Percentiles rank a stretch among this genome's conserved stretches.
Conservation (phyloP, 2,797 vertebrate genomes). For the Gobionotothen gibberifrons region DNA sequence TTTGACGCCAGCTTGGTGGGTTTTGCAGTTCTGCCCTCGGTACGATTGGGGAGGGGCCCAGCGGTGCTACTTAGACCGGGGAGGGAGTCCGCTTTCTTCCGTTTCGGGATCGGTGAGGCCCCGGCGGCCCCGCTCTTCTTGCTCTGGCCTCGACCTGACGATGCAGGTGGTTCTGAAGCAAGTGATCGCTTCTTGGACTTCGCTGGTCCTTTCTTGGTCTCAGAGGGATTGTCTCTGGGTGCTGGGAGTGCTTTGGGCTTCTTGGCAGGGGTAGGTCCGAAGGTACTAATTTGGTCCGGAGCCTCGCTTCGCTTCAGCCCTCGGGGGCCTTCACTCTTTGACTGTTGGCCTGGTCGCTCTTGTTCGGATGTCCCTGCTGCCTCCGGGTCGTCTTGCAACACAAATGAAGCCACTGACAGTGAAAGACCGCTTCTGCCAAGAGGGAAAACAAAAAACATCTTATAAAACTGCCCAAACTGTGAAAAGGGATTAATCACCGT, state of each 20-base stretch:
- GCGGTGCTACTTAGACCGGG: constrained; percentile 91
- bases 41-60: constrained; percentile 92
- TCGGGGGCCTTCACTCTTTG: constrained; percentile 92
- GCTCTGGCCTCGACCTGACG: constrained; percentile 91
- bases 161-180: constrained; percentile 86
- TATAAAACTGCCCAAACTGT: constrained; percentile 16
- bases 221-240: constrained; percentile 82
- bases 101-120: constrained; percentile 93
- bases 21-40: constrained; percentile 97
- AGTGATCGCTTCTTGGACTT: constrained; percentile 95
- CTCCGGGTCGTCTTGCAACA: constrained; percentile 92
- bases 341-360: constrained; percentile 90
- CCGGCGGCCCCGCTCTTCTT: constrained; percentile 93
- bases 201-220: constrained; percentile 84
- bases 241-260: constrained; percentile 91
- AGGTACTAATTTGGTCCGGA: constrained; percentile 93
- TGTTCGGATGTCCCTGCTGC: constrained; percentile 93
- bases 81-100: constrained; percentile 95
- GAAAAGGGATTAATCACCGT: constrained; percentile 21
- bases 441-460: constrained; percentile 53
- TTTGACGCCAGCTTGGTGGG: constrained; percentile 99
- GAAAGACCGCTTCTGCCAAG: constrained; percentile 92
- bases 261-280: constrained; percentile 93
- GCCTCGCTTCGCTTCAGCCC: constrained; percentile 96
- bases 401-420: constrained; percentile 90